Percentiles rank a stretch among this genome's conserved stretches.
These are phyloP conservation scores for Galago senegalensis DNA, from an alignment of 2,797 vertebrate genomes.

Conservation along the genomic window DNA sequence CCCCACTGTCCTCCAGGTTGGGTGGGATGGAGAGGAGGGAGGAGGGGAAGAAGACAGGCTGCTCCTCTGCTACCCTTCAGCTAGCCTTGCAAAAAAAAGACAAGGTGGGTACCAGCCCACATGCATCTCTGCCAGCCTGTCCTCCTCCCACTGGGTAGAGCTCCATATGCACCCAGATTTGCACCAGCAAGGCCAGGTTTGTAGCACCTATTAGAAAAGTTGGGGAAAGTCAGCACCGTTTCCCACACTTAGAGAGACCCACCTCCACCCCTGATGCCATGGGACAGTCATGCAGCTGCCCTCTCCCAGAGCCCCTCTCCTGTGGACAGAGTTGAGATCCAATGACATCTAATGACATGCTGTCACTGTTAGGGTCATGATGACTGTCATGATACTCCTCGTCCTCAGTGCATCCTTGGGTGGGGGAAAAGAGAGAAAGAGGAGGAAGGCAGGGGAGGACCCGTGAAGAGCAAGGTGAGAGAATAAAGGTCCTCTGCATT, in stretches of 20 bases:
- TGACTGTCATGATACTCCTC: background rate
- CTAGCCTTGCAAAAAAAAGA: background rate
- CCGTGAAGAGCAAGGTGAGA: fast-evolving
- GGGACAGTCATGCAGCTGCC: background rate
- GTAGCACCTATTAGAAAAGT: background rate
- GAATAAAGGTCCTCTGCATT: background rate
- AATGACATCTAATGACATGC: fast-evolving
- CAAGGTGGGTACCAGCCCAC: background rate
- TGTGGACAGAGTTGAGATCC: fast-evolving
- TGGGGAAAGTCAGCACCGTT: background rate
- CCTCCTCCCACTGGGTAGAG: background rate
- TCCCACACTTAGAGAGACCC: background rate
- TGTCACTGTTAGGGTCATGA: background rate
- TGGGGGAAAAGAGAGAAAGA: background rate
- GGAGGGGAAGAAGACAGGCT: no score
- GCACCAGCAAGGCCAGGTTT: background rate
- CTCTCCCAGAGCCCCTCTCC: background rate
- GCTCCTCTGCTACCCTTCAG: background rate
- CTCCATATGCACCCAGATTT: background rate
- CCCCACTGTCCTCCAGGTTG: background rate
- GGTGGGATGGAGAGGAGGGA: background rate
- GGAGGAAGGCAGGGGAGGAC: background rate
- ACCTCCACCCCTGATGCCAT: fast-evolving
- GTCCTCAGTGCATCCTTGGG: fast-evolving
- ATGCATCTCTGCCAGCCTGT: background rate